phyloP scores from a whole-genome alignment of 1,140 invertebrate species.

The Leptinotarsa defecta region DNA sequence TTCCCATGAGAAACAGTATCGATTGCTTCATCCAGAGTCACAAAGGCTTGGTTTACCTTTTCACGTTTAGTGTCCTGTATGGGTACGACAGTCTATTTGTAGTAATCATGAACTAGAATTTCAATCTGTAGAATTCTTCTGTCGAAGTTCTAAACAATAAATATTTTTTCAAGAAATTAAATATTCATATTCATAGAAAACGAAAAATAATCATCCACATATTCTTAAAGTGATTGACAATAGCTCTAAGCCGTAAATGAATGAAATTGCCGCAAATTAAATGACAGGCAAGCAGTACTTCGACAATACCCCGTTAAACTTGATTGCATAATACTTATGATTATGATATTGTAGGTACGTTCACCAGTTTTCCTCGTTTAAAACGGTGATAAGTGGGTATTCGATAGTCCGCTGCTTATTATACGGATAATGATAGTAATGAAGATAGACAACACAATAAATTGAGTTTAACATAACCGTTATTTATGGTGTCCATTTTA shows the following conservation, averaged over 20 bases:
- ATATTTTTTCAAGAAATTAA: no score
- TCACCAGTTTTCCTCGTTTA: neutral
- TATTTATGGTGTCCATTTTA: conserved; percentile 17
- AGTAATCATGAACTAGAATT: no score
- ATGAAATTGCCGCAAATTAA: neutral
- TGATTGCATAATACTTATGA: conserved; percentile 2
- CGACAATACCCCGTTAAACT: neutral
- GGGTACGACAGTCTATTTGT: no score
- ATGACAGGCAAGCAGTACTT: neutral
- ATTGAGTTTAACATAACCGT: conserved; percentile 7
- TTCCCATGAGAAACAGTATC: no score
- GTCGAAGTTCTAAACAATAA: no score
- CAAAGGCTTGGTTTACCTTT: no score
- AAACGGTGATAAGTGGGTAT: neutral
- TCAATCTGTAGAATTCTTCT: no score
- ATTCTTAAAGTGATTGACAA: neutral
- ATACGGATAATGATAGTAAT: conserved; percentile 11
- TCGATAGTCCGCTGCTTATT: neutral
- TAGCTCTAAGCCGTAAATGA: neutral
- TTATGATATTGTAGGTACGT: neutral
- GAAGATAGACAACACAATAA: conserved; percentile 17
- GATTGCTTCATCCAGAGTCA: no score
- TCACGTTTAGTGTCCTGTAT: no score
- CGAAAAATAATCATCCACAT: no score
- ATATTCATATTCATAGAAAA: no score